Conservation (phyloP, 2,797 vertebrate species). For the Argya squamiceps region DNA sequence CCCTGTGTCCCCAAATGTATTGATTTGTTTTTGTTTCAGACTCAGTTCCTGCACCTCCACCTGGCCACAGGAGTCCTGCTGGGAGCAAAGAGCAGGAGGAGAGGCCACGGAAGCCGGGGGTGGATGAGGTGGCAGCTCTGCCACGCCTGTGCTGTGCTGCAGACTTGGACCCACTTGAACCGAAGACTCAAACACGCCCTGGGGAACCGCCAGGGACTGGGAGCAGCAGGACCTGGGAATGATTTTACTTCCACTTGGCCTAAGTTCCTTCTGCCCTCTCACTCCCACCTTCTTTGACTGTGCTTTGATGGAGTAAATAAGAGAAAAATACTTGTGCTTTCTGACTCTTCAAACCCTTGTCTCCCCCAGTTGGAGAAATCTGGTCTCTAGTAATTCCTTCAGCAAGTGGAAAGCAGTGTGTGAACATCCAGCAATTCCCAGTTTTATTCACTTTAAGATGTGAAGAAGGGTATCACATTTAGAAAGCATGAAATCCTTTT, state of each 20-base stretch:
- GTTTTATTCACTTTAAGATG: not conserved
- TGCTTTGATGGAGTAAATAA: not conserved
- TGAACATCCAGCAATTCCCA: not conserved
- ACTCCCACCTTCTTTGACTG: not conserved
- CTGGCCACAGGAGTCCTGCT: not conserved
- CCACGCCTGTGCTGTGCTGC: not conserved
- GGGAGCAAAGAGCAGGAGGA: conserved; percentile 43
- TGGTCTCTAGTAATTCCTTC: not conserved
- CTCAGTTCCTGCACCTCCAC: conserved; percentile 2
- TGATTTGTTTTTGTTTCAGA: not conserved
- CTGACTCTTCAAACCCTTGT: not conserved
- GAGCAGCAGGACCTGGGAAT: not conserved
- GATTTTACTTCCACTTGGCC: not conserved
- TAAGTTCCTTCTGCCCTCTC: not conserved
- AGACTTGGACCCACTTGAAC: conserved; percentile 2
- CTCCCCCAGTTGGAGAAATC: not conserved
- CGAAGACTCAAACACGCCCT: not conserved
- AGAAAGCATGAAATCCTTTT: not conserved
- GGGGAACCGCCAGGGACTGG: not conserved
- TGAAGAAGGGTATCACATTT: not conserved
- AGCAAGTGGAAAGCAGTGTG: not conserved
- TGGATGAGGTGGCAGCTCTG: conserved; percentile 21
- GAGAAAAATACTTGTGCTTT: not conserved
- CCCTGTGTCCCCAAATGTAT: no score
- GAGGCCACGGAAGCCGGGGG: conserved; percentile 16